Base-by-base conservation (phyloP, 2,113 vertebrate species). In the Crotalus helleri region DNA sequence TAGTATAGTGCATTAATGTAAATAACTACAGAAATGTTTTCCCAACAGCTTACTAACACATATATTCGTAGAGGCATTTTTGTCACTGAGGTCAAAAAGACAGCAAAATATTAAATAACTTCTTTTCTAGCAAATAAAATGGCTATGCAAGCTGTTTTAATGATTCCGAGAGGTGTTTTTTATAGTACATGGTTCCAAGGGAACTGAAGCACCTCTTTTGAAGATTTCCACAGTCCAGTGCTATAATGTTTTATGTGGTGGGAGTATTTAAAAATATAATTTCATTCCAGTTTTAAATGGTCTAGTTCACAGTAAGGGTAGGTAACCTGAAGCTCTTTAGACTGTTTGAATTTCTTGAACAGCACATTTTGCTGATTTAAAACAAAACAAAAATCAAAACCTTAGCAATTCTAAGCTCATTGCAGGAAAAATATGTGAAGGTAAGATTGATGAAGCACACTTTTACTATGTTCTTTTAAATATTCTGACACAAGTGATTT, bases 1-100 rank as follows among this genome's bases (percentile, higher is more conserved):
- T 91, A 53, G 91, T 91, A 87, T 93, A 64, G 94, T 91, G 88
- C 91, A 93, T 93, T 95, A 93, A 94, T 94, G 94, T 93, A 92
- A 87, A 92, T 91, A 88, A 94, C 91, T 94, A 92, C 12, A 90
- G 86, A 93, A 94, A 91, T 88, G 46, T 93, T 7, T 92, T 94
- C 53, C 94, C 91, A 92, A 85, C 86, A 90, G 93, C 95, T 92
- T 85, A 92, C 55, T 88, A 85, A 17, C 74, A 11, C 15, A 1
- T 86, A 23, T 87, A 39, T 92, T 92, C 12, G 26, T 88, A 92
- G 69, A 92, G 4, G 12, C 49, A 64, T 55, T 88, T 33, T 92
- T 54, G 21, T 15, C 6, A 69, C 17, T 69, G 19, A 33, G 19
- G 17, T 92, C 10, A 51, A 87, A 88, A 74, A 46, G n/a, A 54